A percentile compares a stretch with the other conserved stretches of the same genome.
phyloP scores from a whole-genome alignment of 2,797 vertebrate species.

The Lindbergichthys nudifrons region DNA sequence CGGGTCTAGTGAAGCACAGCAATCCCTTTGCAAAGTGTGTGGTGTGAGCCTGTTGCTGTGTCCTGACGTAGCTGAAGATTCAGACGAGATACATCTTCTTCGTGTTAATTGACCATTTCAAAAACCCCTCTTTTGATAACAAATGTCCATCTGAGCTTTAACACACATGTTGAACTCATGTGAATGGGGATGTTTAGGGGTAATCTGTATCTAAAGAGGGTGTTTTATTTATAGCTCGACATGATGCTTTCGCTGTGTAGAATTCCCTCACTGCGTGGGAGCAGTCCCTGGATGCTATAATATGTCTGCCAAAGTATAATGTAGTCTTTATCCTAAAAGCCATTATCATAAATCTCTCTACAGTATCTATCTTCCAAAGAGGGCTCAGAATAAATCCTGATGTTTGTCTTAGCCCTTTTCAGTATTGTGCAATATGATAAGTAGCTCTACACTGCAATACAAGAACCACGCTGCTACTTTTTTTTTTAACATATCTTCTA shows the following conservation, averaged over 20 bases:
- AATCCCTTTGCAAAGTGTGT: constrained; percentile 39
- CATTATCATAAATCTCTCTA: not conserved
- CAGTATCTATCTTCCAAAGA: not conserved
- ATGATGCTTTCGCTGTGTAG: not conserved
- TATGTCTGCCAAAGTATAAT: not conserved
- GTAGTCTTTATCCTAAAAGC: not conserved
- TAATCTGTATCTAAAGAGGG: not conserved
- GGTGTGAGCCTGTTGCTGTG: not conserved
- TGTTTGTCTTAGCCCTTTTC: not conserved
- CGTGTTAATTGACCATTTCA: not conserved
- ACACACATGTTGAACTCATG: not conserved
- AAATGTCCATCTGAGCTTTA: not conserved
- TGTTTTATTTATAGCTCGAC: not conserved
- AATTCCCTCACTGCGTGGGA: not conserved
- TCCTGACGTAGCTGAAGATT: constrained; percentile 23
- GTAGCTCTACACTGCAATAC: not conserved
- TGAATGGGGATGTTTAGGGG: not conserved
- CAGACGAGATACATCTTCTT: constrained; percentile 20
- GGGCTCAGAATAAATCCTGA: not conserved
- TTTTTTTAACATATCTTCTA: not conserved
- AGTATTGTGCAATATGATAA: too few species aligned
- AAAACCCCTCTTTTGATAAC: not conserved
- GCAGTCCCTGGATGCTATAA: not conserved
- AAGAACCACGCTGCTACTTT: not conserved
- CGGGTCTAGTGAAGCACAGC: constrained; percentile 45